These are phyloP conservation scores for Peromyscus californicus DNA, from an alignment of 2,113 vertebrate genomes.

Conservation along the genomic window DNA sequence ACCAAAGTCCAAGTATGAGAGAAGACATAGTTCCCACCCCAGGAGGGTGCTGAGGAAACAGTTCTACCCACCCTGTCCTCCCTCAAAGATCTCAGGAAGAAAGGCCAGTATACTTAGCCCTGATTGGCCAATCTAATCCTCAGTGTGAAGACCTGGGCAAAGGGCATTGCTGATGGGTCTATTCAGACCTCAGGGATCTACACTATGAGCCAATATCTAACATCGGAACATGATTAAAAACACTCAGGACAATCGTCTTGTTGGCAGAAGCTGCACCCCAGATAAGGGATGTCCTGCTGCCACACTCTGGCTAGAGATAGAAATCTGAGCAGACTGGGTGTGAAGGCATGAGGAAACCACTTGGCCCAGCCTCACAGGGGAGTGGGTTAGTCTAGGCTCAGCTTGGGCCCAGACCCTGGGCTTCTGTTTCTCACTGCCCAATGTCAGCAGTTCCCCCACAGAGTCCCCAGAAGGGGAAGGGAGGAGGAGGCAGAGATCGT, in stretches of 20 bases:
- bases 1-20: neutral
- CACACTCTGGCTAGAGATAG: conserved; percentile 37
- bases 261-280: conserved; percentile 59
- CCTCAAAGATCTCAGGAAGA: conserved; percentile 43
- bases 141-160: conserved; percentile 41
- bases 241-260: conserved; percentile 45
- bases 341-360: conserved; percentile 36
- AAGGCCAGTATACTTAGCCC: conserved; percentile 22
- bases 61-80: neutral
- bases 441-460: conserved; percentile 52
- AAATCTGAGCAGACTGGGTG: conserved; percentile 24
- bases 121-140: conserved; percentile 32
- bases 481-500: conserved; percentile 28
- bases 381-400: conserved; percentile 16
- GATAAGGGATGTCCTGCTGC: conserved; percentile 49
- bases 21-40: neutral
- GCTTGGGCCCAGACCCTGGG: neutral
- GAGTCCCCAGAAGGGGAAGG: conserved; percentile 61
- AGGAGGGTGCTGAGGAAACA: conserved; percentile 31
- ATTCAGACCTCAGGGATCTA: conserved; percentile 53
- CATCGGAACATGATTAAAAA: conserved; percentile 78
- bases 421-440: conserved; percentile 53
- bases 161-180: conserved; percentile 34
- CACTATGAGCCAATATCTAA: conserved; percentile 61
- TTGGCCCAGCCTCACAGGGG: neutral